A percentile compares a stretch with the other conserved stretches of the same genome.
phyloP scores from a whole-genome alignment of 1,140 invertebrate species.

The Cydia splendana region DNA sequence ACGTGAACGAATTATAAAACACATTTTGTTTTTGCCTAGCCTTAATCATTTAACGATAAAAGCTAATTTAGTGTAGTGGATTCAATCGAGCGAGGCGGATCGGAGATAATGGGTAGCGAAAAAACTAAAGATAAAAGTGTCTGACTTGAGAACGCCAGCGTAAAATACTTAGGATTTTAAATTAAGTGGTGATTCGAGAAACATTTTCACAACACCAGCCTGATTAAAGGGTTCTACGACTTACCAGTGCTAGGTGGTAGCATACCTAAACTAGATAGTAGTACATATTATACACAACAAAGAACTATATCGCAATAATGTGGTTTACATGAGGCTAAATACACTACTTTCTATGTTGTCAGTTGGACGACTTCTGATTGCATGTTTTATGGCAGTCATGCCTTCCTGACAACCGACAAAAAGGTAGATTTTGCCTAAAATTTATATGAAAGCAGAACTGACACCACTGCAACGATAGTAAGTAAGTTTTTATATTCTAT shows the following conservation, averaged over 20 bases:
- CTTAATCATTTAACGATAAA: constrained; percentile 6
- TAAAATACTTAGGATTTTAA: neutral
- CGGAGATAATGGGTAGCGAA: constrained; percentile 17
- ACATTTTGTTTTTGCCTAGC: neutral
- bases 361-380: too few relatives aligned
- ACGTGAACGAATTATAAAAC: constrained; percentile 22
- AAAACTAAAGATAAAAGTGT: constrained; percentile 18
- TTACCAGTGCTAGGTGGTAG: too few relatives aligned
- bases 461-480: neutral
- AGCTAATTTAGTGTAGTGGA: constrained; percentile 27
- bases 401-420: neutral
- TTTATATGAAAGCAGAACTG: neutral
- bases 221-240: too few relatives aligned
- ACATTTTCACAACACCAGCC: too few relatives aligned
- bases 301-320: too few relatives aligned
- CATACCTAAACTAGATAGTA: too few relatives aligned
- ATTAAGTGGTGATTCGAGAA: too few relatives aligned
- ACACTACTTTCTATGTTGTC: too few relatives aligned
- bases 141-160: neutral
- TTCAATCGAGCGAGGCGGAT: constrained; percentile 22
- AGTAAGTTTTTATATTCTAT: neutral
- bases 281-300: too few relatives aligned
- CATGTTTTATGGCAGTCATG: neutral
- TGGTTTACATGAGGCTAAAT: too few relatives aligned
- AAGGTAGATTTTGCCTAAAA: neutral